These are phyloP conservation scores for Hippocampus kuda DNA, from an alignment of 2,797 vertebrate genomes.

Conservation along the genomic window DNA sequence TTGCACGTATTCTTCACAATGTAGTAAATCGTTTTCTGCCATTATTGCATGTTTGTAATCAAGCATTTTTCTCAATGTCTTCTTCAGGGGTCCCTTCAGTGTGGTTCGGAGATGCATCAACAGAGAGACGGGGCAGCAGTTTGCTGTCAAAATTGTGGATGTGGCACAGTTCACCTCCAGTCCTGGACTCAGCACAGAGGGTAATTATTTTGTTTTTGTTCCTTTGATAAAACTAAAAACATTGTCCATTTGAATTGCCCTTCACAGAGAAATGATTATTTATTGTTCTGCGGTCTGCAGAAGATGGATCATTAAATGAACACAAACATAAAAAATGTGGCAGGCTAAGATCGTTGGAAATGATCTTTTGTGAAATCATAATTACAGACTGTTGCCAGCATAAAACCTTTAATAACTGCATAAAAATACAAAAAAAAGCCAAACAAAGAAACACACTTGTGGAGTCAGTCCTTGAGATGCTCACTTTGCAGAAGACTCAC, in stretches of 20 bases:
- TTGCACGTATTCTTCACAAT: background rate
- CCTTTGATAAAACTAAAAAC: too few species aligned
- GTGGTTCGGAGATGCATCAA: slow-evolving; percentile 98
- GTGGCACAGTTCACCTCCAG: slow-evolving; percentile 99
- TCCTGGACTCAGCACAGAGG: slow-evolving; percentile 98
- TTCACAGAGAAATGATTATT: background rate
- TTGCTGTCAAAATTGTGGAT: slow-evolving; percentile 98
- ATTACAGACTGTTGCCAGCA: background rate
- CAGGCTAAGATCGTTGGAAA: background rate
- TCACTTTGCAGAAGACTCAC: background rate
- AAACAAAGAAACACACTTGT: background rate
- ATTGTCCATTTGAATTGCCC: background rate
- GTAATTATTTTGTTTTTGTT: slow-evolving; percentile 58
- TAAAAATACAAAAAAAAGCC: background rate
- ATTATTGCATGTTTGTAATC: background rate
- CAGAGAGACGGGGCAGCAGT: slow-evolving; percentile 95
- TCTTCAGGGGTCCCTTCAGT: slow-evolving; percentile 88
- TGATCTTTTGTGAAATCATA: background rate
- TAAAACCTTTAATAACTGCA: background rate
- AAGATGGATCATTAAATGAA: background rate
- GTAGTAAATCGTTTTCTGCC: background rate
- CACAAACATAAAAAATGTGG: background rate
- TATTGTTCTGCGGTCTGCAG: background rate
- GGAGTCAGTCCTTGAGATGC: background rate
- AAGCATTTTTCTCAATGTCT: background rate